Evolutionary conservation across 2,797 vertebrate genomes (phyloP), one percentile per base, ranked within the genome.

Genomic region (Lacerta viridis): DNA sequence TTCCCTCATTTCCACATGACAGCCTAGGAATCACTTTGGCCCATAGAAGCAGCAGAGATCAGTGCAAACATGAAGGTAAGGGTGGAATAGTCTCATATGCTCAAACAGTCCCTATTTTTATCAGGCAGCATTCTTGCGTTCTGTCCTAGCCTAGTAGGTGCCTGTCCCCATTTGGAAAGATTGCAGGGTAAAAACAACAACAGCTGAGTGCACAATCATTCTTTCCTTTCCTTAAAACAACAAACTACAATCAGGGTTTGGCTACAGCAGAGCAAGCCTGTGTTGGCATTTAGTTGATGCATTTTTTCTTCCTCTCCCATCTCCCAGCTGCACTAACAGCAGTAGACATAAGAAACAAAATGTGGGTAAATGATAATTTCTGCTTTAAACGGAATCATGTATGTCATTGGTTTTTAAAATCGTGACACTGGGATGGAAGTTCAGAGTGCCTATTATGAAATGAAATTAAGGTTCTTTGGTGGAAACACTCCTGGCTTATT

Each of bases 381-480:
- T 27, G 5, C 25, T n/a, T 41, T 39, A 61, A 85, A 85, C 3
- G 27, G 50, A 75, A 61, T 59, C 36, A 43, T 71, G 41, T n/a
- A 15, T 39, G 55, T 7, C 43, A 23, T 13, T 33, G 10, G n/a
- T 68, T 71, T 59, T 72, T 61, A 50, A 80, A 59, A 61, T 66
- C 15, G 68, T 85, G 50, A n/a, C 61, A 46, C 1, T 80, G 80
- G 80, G 91, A 33, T 81, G 71, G 66, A 0, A 13, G 5, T 0
- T 0, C 4, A 20, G 8, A 50, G 8, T 66, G 6, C 29, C 33
- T 39, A 50, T 86, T 80, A 69, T 43, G 46, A 89, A 69, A 0
- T 2, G 88, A 96, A 92, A 89, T 77, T 80, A 61, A 83, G 15
- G 1, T 93, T 18, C 36, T 74, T 88, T 91, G 91, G 59, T 36